Conservation (phyloP, 2,113 vertebrate genomes). For the Phaethon lepturus region DNA sequence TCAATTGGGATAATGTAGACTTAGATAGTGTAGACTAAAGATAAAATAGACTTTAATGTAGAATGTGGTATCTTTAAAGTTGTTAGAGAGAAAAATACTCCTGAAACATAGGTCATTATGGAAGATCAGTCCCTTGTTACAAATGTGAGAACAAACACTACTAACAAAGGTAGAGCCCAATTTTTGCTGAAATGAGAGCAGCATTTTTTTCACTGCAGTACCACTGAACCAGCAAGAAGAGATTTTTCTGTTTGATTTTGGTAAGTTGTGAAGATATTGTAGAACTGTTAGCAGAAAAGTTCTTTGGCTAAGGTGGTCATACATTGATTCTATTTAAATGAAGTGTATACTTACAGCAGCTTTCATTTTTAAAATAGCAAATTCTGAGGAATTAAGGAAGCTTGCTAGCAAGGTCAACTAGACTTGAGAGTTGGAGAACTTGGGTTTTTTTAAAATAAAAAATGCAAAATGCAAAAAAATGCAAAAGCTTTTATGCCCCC, state of each 20-base stretch:
- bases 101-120: background rate
- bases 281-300: background rate
- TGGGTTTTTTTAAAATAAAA: rapidly evolving
- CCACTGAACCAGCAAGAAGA: background rate
- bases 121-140: background rate
- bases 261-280: background rate
- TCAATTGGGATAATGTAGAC: background rate
- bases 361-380: background rate
- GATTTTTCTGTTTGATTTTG: background rate
- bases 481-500: background rate
- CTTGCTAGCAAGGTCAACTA: background rate
- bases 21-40: background rate
- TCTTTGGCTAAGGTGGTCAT: background rate
- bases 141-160: background rate
- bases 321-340: background rate
- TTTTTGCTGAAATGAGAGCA: background rate
- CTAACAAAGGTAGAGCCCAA: background rate
- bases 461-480: background rate
- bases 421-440: background rate
- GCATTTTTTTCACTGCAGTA: rapidly evolving
- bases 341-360: background rate
- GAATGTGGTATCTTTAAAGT: background rate
- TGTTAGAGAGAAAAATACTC: background rate
- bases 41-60: background rate
- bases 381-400: background rate